A percentile compares a stretch with the other conserved stretches of the same genome.
Conservation (phyloP, 1,140 invertebrate species). For the Rhopalosiphum maidis region DNA sequence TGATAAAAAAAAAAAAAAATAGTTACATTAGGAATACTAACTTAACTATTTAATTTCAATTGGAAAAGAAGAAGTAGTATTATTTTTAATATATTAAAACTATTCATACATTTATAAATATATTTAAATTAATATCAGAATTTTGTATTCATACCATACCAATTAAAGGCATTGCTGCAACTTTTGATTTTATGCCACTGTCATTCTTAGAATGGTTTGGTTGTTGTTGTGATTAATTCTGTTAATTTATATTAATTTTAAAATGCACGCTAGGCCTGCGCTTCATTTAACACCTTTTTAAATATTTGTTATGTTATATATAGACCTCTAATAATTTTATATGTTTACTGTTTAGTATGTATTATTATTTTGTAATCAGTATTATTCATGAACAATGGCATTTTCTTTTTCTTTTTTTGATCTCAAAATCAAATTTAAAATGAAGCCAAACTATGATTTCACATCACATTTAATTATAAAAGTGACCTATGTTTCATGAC, state of each 20-base stretch:
- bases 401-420: slow-evolving; percentile 20
- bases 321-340: slow-evolving; percentile 56
- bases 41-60: slow-evolving; percentile 24
- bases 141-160: slow-evolving; percentile 34
- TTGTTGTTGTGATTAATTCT: slow-evolving; percentile 25
- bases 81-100: slow-evolving; percentile 43
- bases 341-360: slow-evolving; percentile 45
- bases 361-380: slow-evolving; percentile 50
- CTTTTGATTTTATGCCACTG: slow-evolving; percentile 17
- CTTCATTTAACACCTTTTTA: slow-evolving; percentile 47
- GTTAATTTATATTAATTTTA: slow-evolving; percentile 43
- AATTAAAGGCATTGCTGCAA: background rate
- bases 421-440: slow-evolving; percentile 23
- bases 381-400: slow-evolving; percentile 23
- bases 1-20: slow-evolving; percentile 20
- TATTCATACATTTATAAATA: slow-evolving; percentile 35
- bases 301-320: slow-evolving; percentile 56
- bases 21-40: background rate
- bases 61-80: slow-evolving; percentile 13
- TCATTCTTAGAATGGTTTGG: slow-evolving; percentile 33
- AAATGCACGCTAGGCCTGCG: slow-evolving; percentile 41
- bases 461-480: background rate
- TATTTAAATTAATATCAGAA: slow-evolving; percentile 20
- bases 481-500: background rate
- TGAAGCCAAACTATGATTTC: background rate